phyloP scores from a whole-genome alignment of 2,113 vertebrate species.

The Phocoena phocoena region DNA sequence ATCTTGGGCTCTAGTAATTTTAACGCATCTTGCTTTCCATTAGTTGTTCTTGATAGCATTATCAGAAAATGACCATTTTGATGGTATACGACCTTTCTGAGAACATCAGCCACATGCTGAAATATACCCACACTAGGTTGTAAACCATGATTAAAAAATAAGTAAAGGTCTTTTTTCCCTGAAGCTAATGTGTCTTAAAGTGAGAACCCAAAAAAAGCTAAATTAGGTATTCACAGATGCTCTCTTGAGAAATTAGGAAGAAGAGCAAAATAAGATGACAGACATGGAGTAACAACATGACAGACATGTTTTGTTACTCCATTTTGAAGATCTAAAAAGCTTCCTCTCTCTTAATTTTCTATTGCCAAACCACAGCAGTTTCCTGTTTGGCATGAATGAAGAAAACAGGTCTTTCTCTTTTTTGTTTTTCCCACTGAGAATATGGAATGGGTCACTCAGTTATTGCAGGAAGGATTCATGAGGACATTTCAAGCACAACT shows the following conservation, averaged over 20 bases:
- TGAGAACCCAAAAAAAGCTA: neutral
- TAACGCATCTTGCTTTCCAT: neutral
- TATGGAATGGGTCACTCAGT: neutral
- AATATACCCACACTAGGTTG: neutral
- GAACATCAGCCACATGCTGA: neutral
- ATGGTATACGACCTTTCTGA: neutral
- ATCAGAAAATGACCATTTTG: neutral
- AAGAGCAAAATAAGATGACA: neutral
- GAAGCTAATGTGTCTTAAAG: neutral
- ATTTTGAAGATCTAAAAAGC: neutral
- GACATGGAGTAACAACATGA: no score
- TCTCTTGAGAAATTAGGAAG: neutral
- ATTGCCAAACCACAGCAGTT: neutral
- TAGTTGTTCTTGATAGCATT: neutral
- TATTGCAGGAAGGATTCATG: neutral
- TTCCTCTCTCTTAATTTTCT: neutral
- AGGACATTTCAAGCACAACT: conserved; percentile 1
- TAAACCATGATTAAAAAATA: neutral
- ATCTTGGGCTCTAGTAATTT: neutral
- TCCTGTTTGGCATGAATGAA: neutral
- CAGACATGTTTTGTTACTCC: neutral
- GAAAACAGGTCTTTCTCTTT: neutral
- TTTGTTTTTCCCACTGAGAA: neutral
- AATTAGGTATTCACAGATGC: neutral
- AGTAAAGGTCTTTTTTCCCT: neutral